Percentiles rank a stretch among this genome's conserved stretches.
phyloP scores from a whole-genome alignment of 2,113 vertebrate genomes.

The Conger conger region DNA sequence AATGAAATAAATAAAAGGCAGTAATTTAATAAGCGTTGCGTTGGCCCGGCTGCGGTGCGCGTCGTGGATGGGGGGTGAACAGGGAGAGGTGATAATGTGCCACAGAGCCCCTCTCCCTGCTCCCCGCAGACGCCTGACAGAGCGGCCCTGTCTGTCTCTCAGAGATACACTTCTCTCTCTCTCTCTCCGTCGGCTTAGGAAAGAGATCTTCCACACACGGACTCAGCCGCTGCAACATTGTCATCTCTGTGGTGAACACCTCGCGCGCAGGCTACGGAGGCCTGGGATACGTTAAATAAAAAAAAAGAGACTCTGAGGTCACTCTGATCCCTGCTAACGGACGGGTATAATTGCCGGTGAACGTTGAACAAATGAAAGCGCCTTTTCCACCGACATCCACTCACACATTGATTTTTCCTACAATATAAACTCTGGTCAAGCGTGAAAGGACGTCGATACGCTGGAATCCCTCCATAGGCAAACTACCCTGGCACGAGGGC shows the following conservation, averaged over 20 bases:
- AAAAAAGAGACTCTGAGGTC: background rate
- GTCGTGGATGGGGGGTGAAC: too few species aligned
- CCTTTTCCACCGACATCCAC: background rate
- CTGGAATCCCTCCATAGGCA: background rate
- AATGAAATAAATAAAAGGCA: too few species aligned
- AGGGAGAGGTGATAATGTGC: background rate
- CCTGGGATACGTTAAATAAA: background rate
- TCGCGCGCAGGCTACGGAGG: background rate
- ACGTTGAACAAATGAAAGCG: background rate
- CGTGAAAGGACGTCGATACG: background rate
- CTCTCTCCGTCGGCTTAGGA: background rate
- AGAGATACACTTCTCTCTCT: background rate
- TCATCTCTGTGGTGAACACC: background rate
- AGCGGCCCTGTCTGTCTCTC: conserved; percentile 1
- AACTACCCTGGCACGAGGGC: background rate
- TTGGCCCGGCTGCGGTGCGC: too few species aligned
- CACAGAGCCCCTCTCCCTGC: background rate
- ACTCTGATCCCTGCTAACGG: background rate
- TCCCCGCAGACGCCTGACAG: conserved; percentile 7
- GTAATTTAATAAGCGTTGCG: background rate
- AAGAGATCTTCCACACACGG: background rate
- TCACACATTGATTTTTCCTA: background rate
- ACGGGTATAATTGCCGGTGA: background rate
- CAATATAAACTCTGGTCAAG: background rate
- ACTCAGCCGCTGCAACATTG: background rate